Evolutionary conservation across 1,140 invertebrate genomes (phyloP).

Genomic region (Zaprionus africanus): DNA sequence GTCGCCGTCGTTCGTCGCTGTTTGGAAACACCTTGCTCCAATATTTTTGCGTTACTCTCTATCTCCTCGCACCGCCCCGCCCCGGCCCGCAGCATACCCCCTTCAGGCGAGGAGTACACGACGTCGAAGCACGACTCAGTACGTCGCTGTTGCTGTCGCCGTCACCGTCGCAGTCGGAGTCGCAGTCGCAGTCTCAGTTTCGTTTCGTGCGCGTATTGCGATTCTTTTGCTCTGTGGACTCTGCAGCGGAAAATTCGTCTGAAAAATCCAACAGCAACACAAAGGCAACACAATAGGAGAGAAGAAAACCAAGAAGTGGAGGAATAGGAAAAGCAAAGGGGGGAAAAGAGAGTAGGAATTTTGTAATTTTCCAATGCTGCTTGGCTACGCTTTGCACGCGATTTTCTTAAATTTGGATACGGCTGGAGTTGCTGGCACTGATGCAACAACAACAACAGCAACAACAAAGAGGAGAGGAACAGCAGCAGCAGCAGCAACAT

Average conservation of each 20-base stretch:
- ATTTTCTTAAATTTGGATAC: slow-evolving; percentile 64
- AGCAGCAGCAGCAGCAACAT: slow-evolving; percentile 53
- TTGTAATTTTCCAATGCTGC: slow-evolving; percentile 70
- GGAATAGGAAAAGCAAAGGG: slow-evolving; percentile 3
- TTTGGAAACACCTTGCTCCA: slow-evolving; percentile 82
- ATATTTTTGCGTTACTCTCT: slow-evolving; percentile 57
- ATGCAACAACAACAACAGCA: slow-evolving; percentile 38
- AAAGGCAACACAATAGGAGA: slow-evolving; percentile 32
- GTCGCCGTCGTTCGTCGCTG: slow-evolving; percentile 47
- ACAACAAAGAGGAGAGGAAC: slow-evolving; percentile 40
- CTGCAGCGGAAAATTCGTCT: slow-evolving; percentile 69
- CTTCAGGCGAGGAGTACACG: slow-evolving; percentile 7
- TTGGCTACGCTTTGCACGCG: slow-evolving; percentile 70
- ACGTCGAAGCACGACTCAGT: slow-evolving; percentile 32
- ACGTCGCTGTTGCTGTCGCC: slow-evolving; percentile 2
- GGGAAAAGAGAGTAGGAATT: slow-evolving; percentile 17
- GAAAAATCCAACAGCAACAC: slow-evolving; percentile 51
- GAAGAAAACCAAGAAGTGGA: slow-evolving; percentile 4
- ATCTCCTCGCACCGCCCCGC: slow-evolving; percentile 17
- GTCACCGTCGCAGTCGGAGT: slow-evolving; percentile 30
- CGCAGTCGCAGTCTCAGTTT: slow-evolving; percentile 68
- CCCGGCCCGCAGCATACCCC: slow-evolving; percentile 3
- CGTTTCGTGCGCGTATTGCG: slow-evolving; percentile 71
- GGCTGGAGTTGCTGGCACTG: slow-evolving; percentile 18
- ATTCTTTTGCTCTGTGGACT: slow-evolving; percentile 64